Evolutionary conservation across 2,113 vertebrate species (phyloP).

Genomic region (Anolis sagrei): DNA sequence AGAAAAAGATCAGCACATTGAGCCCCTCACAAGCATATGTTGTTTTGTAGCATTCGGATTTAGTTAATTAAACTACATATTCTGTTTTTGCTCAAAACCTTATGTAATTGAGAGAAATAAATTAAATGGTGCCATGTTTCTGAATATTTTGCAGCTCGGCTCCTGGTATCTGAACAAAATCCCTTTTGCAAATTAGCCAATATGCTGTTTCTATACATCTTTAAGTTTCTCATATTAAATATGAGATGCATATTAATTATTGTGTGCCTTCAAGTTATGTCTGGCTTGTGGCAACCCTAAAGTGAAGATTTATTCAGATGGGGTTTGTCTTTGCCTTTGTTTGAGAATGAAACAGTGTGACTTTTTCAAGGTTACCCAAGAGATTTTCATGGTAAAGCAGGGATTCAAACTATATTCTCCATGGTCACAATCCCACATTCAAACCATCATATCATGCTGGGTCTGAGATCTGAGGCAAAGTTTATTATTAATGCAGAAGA

Average conservation of each 20-base stretch:
- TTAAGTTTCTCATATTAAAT: neutral
- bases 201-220: neutral
- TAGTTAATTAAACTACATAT: neutral
- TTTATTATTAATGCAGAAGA: neutral
- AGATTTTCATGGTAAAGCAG: too few relatives aligned
- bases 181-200: conserved; percentile 7
- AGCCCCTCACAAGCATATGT: conserved; percentile 19
- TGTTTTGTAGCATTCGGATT: conserved; percentile 23
- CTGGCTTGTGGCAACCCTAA: too few relatives aligned
- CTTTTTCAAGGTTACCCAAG: too few relatives aligned
- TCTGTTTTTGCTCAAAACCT: conserved; percentile 7
- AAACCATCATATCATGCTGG: neutral
- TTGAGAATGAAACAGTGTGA: too few relatives aligned
- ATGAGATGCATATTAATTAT: neutral
- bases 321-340: too few relatives aligned
- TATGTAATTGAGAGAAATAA: neutral
- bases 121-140: neutral
- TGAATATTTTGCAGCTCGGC: neutral
- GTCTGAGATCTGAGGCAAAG: neutral
- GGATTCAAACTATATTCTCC: too few relatives aligned
- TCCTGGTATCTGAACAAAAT: neutral
- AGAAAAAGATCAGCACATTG: neutral
- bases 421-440: too few relatives aligned
- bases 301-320: too few relatives aligned
- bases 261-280: too few relatives aligned